A percentile compares a stretch with the other conserved stretches of the same genome.
These are phyloP conservation scores for Arctia plantaginis DNA, from an alignment of 2,888 invertebrate genomes.

Conservation along the genomic window DNA sequence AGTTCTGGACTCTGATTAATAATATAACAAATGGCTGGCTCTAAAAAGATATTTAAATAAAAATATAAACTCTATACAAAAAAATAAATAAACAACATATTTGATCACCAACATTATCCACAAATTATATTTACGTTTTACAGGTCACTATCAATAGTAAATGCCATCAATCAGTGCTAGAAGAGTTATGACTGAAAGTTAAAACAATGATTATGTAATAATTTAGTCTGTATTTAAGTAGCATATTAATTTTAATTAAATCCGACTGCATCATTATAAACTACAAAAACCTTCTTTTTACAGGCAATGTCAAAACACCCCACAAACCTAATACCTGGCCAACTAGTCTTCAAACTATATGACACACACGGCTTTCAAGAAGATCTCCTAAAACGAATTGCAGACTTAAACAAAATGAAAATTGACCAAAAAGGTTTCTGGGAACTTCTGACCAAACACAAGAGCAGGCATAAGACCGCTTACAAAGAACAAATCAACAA, in stretches of 20 bases:
- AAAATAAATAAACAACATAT: no score
- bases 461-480: slow-evolving; percentile 81
- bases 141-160: no score
- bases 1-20: no score
- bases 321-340: slow-evolving; percentile 85
- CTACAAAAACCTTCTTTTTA: slow-evolving; percentile 24
- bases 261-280: no score
- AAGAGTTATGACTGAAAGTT: background rate
- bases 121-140: no score
- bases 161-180: background rate
- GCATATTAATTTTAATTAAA: background rate
- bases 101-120: no score
- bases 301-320: slow-evolving; percentile 75
- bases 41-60: no score
- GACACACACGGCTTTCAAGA: slow-evolving; percentile 93
- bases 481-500: slow-evolving; percentile 71
- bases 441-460: slow-evolving; percentile 83
- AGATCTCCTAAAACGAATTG: slow-evolving; percentile 89
- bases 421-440: slow-evolving; percentile 88
- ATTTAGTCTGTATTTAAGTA: background rate
- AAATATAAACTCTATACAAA: no score
- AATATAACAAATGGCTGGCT: no score
- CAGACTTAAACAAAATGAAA: slow-evolving; percentile 87
- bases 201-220: background rate
- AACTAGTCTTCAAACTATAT: slow-evolving; percentile 90